These are phyloP conservation scores for Enteromius paludinosus DNA, from an alignment of 2,797 vertebrate genomes.

Conservation along the genomic window DNA sequence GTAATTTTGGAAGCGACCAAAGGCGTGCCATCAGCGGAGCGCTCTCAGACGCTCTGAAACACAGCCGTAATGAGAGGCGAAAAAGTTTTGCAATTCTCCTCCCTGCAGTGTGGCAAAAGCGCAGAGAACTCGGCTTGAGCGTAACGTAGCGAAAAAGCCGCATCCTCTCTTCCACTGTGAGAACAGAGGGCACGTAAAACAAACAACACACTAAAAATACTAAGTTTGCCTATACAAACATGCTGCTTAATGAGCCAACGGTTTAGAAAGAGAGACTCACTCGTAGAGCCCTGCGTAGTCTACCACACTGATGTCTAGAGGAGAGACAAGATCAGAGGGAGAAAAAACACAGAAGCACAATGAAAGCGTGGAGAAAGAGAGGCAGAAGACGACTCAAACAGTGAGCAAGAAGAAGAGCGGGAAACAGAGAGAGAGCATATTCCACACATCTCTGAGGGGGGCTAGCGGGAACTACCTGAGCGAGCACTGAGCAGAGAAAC, in stretches of 20 bases:
- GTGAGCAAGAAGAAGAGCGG: slow-evolving; percentile 48
- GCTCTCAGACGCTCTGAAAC: slow-evolving; percentile 61
- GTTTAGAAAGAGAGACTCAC: slow-evolving; percentile 80
- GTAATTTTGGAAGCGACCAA: slow-evolving; percentile 68
- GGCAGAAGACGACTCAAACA: slow-evolving; percentile 77
- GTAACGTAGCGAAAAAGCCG: slow-evolving; percentile 41
- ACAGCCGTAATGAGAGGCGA: slow-evolving; percentile 63
- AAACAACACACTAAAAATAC: slow-evolving; percentile 85
- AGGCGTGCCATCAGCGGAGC: slow-evolving; percentile 64
- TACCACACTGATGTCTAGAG: slow-evolving; percentile 80
- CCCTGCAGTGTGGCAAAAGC: slow-evolving; percentile 59
- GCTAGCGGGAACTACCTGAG: slow-evolving; percentile 66
- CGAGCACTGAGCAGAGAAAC: slow-evolving; percentile 31
- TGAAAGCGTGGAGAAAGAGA: slow-evolving; percentile 75
- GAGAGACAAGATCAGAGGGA: slow-evolving; percentile 79
- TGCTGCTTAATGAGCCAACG: slow-evolving; percentile 83
- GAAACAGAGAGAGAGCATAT: slow-evolving; percentile 61
- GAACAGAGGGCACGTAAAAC: slow-evolving; percentile 76
- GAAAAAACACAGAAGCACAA: slow-evolving; percentile 69
- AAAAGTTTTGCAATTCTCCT: slow-evolving; percentile 63
- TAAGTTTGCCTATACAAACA: slow-evolving; percentile 86
- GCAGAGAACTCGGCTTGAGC: slow-evolving; percentile 57
- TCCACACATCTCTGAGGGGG: slow-evolving; percentile 82
- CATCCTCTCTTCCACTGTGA: slow-evolving; percentile 60
- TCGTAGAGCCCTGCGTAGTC: slow-evolving; percentile 66